Base-by-base conservation (phyloP, 2,888 invertebrate genomes). In the Ormyrus labotus region DNA sequence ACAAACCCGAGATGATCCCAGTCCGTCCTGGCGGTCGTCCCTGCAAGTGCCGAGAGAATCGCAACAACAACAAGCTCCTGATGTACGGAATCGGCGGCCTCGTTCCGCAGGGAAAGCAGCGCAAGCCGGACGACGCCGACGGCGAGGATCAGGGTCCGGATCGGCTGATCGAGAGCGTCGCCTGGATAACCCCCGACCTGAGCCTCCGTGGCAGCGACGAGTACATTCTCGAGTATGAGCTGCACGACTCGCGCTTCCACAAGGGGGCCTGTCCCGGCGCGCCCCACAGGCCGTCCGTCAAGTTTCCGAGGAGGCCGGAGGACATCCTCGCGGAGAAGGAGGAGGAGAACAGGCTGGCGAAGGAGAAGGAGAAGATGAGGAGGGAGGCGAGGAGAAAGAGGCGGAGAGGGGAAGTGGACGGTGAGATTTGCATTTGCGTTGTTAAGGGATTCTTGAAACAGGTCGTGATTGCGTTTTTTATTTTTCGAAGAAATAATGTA, bases 161-260 rank as follows among this genome's bases (percentile, higher is more conserved):
- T 6, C 83, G 70, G 34, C 75, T 89, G 4, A 86, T 89, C 72
- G 88, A 88, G 7, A 88, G 88, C 48, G 74, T 87, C 0, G 78
- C 81, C 58, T 87, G 86, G 72, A 67, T 87, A 0, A 88, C 88
- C 5, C 89, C 89, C n/a, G 83, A 83, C 0, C 83, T 84, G 10
- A 89, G 88, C 78, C 86, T 85, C 0, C 83, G 85, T 11, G 84
- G 85, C 67, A 89, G 89, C 67, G 85, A 88, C 8, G 89, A 90
- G 69, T 89, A 89, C 51, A 82, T 90, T 11, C 88, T 88, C 0
- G 89, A 89, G 77, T 89, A 90, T 72, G 89, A 87, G 74, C 81
- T 89, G 6, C 78, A 81, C 50, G 84, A 85, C 85, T 88, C 71
- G 82, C 87, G 70, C 19, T 81, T 75, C 13, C 60, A 69, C 0